phyloP scores from a whole-genome alignment of 2,113 vertebrate species.

The Pachycephala philippinensis region DNA sequence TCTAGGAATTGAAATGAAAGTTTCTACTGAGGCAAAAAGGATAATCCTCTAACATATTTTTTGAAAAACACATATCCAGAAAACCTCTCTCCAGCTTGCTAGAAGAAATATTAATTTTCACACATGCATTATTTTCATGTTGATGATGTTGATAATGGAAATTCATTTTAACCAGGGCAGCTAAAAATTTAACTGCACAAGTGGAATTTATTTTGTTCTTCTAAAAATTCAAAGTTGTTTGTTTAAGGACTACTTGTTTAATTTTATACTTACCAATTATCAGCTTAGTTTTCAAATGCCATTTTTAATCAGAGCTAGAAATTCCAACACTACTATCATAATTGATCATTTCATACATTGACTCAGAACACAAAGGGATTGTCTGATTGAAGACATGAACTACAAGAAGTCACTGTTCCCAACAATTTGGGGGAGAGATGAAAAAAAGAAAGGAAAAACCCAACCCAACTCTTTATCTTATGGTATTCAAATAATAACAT shows the following conservation, averaged over 20 bases:
- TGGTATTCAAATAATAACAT: background rate
- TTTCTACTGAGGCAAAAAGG: background rate
- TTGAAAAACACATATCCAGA: background rate
- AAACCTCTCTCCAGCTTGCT: background rate
- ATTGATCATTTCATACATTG: background rate
- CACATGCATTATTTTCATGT: background rate
- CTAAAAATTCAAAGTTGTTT: background rate
- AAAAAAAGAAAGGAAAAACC: background rate
- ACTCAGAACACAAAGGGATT: background rate
- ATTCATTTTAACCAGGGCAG: background rate
- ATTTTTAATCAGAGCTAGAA: background rate
- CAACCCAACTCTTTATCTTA: background rate
- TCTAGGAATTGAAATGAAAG: background rate
- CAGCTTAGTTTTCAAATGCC: background rate
- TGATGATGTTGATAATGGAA: background rate
- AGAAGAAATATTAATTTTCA: background rate
- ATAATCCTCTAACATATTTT: background rate
- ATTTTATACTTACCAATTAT: background rate
- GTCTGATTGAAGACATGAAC: background rate
- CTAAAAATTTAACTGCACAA: background rate
- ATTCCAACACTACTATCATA: background rate
- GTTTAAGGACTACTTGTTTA: background rate
- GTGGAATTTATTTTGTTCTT: background rate
- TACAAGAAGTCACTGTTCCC: background rate
- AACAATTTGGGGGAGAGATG: rapidly evolving